These are phyloP conservation scores for Plagodis dolabraria DNA, from an alignment of 2,888 invertebrate genomes.

Conservation along the genomic window DNA sequence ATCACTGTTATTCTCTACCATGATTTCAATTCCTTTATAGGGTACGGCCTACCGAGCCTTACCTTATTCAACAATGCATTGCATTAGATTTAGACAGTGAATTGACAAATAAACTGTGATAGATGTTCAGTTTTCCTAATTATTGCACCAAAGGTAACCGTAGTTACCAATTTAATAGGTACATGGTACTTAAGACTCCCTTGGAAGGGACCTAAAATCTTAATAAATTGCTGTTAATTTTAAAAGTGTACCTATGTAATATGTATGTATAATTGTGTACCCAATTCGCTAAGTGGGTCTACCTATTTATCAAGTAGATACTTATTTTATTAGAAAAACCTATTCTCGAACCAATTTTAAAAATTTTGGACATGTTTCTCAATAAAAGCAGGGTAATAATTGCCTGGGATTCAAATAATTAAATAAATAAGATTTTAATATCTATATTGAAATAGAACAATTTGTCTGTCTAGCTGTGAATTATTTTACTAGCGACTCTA, in stretches of 20 bases:
- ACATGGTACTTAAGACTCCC: slow-evolving; percentile 7
- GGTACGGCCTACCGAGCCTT: slow-evolving; percentile 11
- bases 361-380: slow-evolving; percentile 68
- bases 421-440: slow-evolving; percentile 62
- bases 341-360: slow-evolving; percentile 72
- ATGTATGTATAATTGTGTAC: slow-evolving; percentile 4
- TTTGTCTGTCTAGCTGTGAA: slow-evolving; percentile 21
- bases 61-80: slow-evolving; percentile 4
- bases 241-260: background rate
- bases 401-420: slow-evolving; percentile 73
- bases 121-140: slow-evolving; percentile 46
- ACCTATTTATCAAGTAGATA: slow-evolving; percentile 27
- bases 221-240: slow-evolving; percentile 8
- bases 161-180: slow-evolving; percentile 2
- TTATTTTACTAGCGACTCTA: slow-evolving; percentile 22
- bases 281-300: slow-evolving; percentile 25
- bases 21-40: slow-evolving; percentile 6
- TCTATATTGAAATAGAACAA: slow-evolving; percentile 41
- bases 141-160: slow-evolving; percentile 18
- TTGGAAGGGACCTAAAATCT: slow-evolving; percentile 7
- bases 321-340: slow-evolving; percentile 49
- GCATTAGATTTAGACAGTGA: slow-evolving; percentile 17
- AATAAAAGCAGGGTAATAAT: slow-evolving; percentile 77
- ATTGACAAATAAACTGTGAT: slow-evolving; percentile 59
- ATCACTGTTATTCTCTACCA: slow-evolving; percentile 3